Conservation (phyloP, 2,797 vertebrate genomes). For the Harpagifer antarcticus region DNA sequence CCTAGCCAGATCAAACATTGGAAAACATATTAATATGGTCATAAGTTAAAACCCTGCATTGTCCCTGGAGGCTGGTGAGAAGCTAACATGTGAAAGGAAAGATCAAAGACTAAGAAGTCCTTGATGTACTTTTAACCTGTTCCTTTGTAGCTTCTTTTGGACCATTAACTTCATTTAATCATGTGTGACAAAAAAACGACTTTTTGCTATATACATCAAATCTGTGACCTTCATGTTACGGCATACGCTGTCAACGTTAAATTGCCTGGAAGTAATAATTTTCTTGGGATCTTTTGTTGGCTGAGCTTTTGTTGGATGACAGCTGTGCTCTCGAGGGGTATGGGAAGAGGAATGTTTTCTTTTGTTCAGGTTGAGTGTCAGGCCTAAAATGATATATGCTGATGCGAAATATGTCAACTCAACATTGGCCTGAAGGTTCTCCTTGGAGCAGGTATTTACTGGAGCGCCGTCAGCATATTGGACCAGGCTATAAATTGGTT, state of each 20-base stretch:
- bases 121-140: not conserved
- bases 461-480: constrained; percentile 65
- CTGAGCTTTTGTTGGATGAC: constrained; percentile 29
- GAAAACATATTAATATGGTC: too few species aligned
- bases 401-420: constrained; percentile 66
- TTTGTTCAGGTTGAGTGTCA: constrained; percentile 47
- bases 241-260: constrained; percentile 6
- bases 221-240: constrained; percentile 32
- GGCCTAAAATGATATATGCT: constrained; percentile 53
- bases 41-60: not conserved
- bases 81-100: not conserved
- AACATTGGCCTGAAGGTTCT: constrained; percentile 55
- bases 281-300: constrained; percentile 35
- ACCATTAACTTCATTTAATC: not conserved
- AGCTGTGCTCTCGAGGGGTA: constrained; percentile 18
- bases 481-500: constrained; percentile 45
- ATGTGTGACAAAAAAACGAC: not conserved
- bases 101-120: not conserved
- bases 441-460: constrained; percentile 53
- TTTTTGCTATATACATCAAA: constrained; percentile 25
- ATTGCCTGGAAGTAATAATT: constrained; percentile 44
- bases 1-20: too few species aligned
- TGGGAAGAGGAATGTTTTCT: constrained; percentile 27
- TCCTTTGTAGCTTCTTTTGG: not conserved
- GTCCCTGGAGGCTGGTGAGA: not conserved